Evolutionary conservation across 1,140 invertebrate genomes (phyloP), one percentile per base, ranked within the genome.

Genomic region (Saxidomus purpurata): DNA sequence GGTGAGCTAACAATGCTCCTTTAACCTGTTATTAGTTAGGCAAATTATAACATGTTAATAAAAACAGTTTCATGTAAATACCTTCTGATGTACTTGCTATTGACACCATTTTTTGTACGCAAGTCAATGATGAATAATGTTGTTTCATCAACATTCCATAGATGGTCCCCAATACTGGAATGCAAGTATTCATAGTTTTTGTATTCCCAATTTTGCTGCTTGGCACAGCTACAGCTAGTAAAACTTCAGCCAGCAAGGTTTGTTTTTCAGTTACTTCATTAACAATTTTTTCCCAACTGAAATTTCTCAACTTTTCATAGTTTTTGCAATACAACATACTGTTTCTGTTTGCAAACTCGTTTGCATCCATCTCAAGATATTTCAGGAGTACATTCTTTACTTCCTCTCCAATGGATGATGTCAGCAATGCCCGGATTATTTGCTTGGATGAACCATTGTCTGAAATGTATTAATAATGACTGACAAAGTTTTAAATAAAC

Each of bases 131-230:
- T 17, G 34, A 52, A 25, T 17, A 81, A 22, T 52, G 13, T 25
- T 81, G 25, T 61, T 81, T 81, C 49, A 81, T 81, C 28, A 63
- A 19, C 49, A 81, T 81, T 4, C 79, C 79, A 61, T 81, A 81
- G 9, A 81, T 31, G 15, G 19, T 59, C 55, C 79, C 47, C 15
- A 81, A 15, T 17, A 81, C 79, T 31, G 79, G 79, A 2, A 81
- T n/a, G 8, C 25, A 11, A 59, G 79, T 17, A 4, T 81, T 52
- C 19, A 52, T 81, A 3, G 47, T 40, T 15, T 8, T 19, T 43
- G 25, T 22, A 49, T 22, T 17, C 2, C 49, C 79, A 34, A 59
- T 61, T 61, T 81, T 81, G 9, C 79, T 31, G 15, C 49, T 36
- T 25, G 55, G 79, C 4, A 81, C 15, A 13, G 79, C 52, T 11